phyloP scores from a whole-genome alignment of 2,797 vertebrate genomes.

The Pipistrellus pygmaeus region DNA sequence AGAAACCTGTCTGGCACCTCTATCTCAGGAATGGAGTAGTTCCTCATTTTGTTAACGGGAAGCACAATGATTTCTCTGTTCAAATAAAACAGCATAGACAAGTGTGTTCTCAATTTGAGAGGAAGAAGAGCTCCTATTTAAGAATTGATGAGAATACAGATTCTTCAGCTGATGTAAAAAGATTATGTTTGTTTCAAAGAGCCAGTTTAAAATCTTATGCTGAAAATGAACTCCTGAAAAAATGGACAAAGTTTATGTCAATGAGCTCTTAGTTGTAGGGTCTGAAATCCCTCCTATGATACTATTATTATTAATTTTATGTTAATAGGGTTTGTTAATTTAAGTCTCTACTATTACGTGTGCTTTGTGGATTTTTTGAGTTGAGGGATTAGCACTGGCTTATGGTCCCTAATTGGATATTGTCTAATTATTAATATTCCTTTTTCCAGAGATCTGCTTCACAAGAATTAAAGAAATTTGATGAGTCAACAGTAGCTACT shows the following conservation, averaged over 20 bases:
- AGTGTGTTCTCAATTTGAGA: background rate
- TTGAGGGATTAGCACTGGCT: slow-evolving; percentile 76
- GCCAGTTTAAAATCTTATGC: background rate
- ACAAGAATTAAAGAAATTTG: slow-evolving; percentile 76
- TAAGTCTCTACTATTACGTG: slow-evolving; percentile 56
- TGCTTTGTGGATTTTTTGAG: slow-evolving; percentile 72
- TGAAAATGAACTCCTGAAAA: slow-evolving; percentile 52
- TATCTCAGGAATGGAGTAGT: background rate
- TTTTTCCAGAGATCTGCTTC: slow-evolving; percentile 73
- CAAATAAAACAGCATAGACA: slow-evolving; percentile 30
- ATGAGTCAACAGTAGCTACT: slow-evolving; percentile 75
- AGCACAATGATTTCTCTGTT: background rate
- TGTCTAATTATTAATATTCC: slow-evolving; percentile 81
- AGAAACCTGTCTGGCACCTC: background rate
- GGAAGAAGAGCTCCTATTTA: slow-evolving; percentile 14
- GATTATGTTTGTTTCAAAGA: slow-evolving; percentile 56
- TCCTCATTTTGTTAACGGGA: background rate
- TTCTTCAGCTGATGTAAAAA: slow-evolving; percentile 29
- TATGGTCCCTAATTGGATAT: slow-evolving; percentile 81
- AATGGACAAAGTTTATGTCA: slow-evolving; percentile 61
- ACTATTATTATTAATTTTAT: slow-evolving; percentile 77
- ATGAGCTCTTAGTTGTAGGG: slow-evolving; percentile 24
- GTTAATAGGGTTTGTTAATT: slow-evolving; percentile 80
- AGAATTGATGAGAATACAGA: slow-evolving; percentile 43
- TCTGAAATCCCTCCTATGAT: slow-evolving; percentile 35